phyloP scores from a whole-genome alignment of 2,113 vertebrate genomes.

The Henicopernis longicauda region DNA sequence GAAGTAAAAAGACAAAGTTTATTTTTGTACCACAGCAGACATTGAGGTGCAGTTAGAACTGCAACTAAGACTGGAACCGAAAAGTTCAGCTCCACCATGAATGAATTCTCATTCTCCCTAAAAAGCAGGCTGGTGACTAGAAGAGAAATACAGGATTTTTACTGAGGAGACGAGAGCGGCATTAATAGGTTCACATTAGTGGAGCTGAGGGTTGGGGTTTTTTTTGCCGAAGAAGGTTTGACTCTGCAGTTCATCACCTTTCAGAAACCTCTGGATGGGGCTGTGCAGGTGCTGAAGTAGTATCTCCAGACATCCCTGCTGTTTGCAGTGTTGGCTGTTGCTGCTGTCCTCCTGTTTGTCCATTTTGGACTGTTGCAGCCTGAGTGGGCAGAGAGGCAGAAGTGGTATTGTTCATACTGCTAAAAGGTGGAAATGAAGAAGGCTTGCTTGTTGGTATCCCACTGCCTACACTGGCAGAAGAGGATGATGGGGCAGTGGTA shows the following conservation, averaged over 20 bases:
- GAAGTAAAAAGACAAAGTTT: background rate
- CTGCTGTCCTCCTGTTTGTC: conserved; percentile 83
- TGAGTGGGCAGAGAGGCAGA: conserved; percentile 74
- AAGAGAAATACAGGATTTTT: background rate
- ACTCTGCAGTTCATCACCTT: conserved; percentile 74
- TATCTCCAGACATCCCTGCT: conserved; percentile 78
- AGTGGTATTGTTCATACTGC: conserved; percentile 73
- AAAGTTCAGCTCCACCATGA: background rate
- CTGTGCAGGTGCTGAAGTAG: conserved; percentile 74
- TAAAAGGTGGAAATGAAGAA: conserved; percentile 86
- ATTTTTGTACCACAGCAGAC: background rate
- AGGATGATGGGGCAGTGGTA: conserved; percentile 74
- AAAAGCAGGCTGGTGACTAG: background rate
- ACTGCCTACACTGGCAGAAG: conserved; percentile 73
- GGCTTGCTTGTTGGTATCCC: conserved; percentile 82
- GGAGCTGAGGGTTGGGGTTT: background rate
- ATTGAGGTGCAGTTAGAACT: background rate
- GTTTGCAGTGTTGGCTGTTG: conserved; percentile 70
- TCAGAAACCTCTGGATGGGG: conserved; percentile 87
- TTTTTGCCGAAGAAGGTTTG: background rate
- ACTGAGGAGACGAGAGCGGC: rapidly evolving
- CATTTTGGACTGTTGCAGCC: conserved; percentile 75
- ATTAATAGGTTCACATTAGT: rapidly evolving
- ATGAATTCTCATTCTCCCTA: background rate
- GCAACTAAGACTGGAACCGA: background rate